These are phyloP conservation scores for Neria commutata DNA, from an alignment of 2,888 invertebrate species.

Conservation along the genomic window DNA sequence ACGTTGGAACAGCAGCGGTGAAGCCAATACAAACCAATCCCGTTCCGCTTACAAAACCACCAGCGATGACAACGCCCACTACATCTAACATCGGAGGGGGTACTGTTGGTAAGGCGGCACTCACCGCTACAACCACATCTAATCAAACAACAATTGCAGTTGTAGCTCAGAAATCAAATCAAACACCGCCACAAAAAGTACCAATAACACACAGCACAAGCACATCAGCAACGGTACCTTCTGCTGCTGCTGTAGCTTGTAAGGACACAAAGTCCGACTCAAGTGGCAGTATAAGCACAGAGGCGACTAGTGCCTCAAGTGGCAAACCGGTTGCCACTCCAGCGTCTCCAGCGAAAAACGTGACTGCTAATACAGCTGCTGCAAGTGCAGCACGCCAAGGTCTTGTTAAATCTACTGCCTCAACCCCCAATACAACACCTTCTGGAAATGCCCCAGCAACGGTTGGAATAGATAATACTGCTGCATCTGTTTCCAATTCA, in stretches of 20 bases:
- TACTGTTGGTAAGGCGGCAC: conserved; percentile 9
- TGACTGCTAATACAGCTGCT: not conserved
- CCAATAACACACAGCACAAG: no score
- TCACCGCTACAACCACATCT: no score
- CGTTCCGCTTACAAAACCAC: conserved; percentile 40
- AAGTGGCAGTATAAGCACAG: not conserved
- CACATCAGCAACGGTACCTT: not conserved
- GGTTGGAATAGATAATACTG: no score
- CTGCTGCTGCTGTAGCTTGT: conserved; percentile 12
- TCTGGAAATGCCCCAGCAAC: not conserved
- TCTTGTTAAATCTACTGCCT: not conserved
- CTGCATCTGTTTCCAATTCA: no score
- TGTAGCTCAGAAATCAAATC: conserved; percentile 7
- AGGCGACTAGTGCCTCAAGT: not conserved
- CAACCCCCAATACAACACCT: not conserved
- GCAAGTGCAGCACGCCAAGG: no score
- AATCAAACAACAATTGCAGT: conserved; percentile 18
- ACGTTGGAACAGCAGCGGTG: conserved; percentile 29
- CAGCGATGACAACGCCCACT: conserved; percentile 27
- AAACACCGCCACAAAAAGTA: conserved; percentile 15
- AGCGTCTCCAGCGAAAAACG: not conserved
- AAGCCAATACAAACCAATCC: conserved; percentile 39
- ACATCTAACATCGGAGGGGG: conserved; percentile 25
- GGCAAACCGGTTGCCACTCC: not conserved
- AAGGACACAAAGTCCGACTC: not conserved